These are phyloP conservation scores for Sebastes steindachneri DNA, from an alignment of 2,797 vertebrate genomes.

Conservation along the genomic window DNA sequence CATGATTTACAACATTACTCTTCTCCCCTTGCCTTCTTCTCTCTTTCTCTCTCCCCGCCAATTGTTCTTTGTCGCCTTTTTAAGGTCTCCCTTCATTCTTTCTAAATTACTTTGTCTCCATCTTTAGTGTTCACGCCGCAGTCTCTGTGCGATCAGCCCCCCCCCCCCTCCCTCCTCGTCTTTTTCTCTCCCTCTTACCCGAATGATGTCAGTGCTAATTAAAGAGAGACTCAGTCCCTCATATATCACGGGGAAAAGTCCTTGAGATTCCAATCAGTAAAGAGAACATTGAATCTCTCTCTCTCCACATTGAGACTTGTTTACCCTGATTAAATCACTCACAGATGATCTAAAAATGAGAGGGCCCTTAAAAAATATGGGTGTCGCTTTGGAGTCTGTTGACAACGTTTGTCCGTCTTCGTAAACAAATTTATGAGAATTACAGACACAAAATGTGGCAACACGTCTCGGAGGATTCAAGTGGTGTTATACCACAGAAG, in stretches of 20 bases:
- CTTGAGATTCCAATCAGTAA: constrained; percentile 72
- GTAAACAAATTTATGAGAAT: constrained; percentile 52
- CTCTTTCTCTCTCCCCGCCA: background rate
- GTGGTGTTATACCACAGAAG: constrained; percentile 16
- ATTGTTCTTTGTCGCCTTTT: constrained; percentile 23
- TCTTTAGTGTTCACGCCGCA: constrained; percentile 39
- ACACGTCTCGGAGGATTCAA: constrained; percentile 30
- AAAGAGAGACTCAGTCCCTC: constrained; percentile 67
- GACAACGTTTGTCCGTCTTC: constrained; percentile 46
- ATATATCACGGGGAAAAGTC: constrained; percentile 70
- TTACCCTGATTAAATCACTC: constrained; percentile 70
- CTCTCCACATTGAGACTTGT: constrained; percentile 48
- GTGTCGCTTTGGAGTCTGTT: constrained; percentile 49
- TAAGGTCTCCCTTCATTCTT: constrained; percentile 35
- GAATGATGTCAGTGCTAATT: constrained; percentile 77
- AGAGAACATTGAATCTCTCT: constrained; percentile 49
- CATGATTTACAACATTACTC: constrained; percentile 45
- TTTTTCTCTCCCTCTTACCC: constrained; percentile 28
- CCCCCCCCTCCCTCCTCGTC: background rate
- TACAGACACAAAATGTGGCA: constrained; percentile 38
- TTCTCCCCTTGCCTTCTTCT: background rate
- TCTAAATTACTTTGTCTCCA: constrained; percentile 49
- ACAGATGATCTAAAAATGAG: constrained; percentile 68
- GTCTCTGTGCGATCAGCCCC: constrained; percentile 50
- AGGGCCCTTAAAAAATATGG: constrained; percentile 47